These are phyloP conservation scores for Eupithecia centaureata DNA, from an alignment of 2,888 invertebrate species.

Conservation along the genomic window DNA sequence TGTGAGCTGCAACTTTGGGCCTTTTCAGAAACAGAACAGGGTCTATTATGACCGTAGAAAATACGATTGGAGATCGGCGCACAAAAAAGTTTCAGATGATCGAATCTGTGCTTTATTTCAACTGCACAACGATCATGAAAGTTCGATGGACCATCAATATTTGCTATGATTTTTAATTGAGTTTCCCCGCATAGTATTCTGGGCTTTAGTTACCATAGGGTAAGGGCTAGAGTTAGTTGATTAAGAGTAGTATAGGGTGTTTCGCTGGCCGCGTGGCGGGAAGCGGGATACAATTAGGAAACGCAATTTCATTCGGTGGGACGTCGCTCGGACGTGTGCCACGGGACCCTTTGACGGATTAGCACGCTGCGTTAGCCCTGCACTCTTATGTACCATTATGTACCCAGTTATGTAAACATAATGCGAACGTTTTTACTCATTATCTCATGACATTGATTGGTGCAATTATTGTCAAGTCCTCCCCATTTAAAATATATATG, in stretches of 20 bases:
- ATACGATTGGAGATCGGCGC: not conserved
- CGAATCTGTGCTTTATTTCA: conserved; percentile 30
- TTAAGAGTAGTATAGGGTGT: conserved; percentile 46
- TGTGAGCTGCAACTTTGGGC: conserved; percentile 37
- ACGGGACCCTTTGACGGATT: conserved; percentile 35
- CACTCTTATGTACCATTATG: conserved; percentile 33
- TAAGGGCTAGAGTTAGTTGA: conserved; percentile 44
- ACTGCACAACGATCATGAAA: conserved; percentile 22
- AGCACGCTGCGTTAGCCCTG: conserved; percentile 33
- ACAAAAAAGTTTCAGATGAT: conserved; percentile 21
- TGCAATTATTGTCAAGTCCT: not conserved
- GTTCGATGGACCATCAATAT: conserved; percentile 31
- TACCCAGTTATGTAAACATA: conserved; percentile 9
- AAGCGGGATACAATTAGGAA: conserved; percentile 77
- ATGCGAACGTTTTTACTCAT: not conserved
- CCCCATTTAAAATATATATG: too few species aligned
- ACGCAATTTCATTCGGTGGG: conserved; percentile 65
- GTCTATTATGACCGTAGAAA: conserved; percentile 10
- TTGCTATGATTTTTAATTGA: conserved; percentile 40
- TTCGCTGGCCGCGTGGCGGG: conserved; percentile 76
- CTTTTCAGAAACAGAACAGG: conserved; percentile 27
- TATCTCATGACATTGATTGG: not conserved
- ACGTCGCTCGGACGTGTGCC: conserved; percentile 45
- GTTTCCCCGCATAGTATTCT: conserved; percentile 35
- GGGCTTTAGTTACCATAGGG: conserved; percentile 6